These are phyloP conservation scores for Heterodera filipjevi DNA, from an alignment of 2,888 invertebrate species.

Conservation along the genomic window DNA sequence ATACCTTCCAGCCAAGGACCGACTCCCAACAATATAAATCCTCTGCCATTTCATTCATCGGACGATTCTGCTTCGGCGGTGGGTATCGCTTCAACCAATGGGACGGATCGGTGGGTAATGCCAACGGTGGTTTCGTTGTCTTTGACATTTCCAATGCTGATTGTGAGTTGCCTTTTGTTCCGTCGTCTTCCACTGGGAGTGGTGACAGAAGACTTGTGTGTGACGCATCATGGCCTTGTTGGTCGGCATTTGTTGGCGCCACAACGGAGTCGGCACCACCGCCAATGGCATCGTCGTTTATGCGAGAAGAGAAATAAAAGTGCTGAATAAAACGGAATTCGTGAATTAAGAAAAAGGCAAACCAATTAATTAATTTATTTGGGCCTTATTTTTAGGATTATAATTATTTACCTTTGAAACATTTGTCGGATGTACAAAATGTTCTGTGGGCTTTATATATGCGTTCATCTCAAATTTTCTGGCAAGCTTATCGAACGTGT, in stretches of 20 bases:
- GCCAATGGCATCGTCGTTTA: neutral
- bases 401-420: too few relatives aligned
- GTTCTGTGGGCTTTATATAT: too few relatives aligned
- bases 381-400: too few relatives aligned
- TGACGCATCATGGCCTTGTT: neutral
- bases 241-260: neutral
- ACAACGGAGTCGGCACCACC: neutral
- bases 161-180: neutral
- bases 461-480: too few relatives aligned
- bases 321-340: neutral
- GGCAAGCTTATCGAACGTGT: too few relatives aligned
- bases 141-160: neutral
- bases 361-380: neutral
- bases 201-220: neutral
- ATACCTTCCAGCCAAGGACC: slow-evolving; percentile 35
- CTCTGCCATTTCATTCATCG: slow-evolving; percentile 35
- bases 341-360: neutral
- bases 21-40: slow-evolving; percentile 34
- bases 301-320: neutral
- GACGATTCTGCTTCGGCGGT: slow-evolving; percentile 26
- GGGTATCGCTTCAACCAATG: slow-evolving; percentile 36
- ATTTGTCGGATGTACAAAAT: too few relatives aligned
- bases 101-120: slow-evolving; percentile 9
- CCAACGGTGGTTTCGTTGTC: neutral
- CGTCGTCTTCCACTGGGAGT: neutral